Base-by-base conservation (phyloP, 2,888 invertebrate species). In the Drosophila monieri region DNA sequence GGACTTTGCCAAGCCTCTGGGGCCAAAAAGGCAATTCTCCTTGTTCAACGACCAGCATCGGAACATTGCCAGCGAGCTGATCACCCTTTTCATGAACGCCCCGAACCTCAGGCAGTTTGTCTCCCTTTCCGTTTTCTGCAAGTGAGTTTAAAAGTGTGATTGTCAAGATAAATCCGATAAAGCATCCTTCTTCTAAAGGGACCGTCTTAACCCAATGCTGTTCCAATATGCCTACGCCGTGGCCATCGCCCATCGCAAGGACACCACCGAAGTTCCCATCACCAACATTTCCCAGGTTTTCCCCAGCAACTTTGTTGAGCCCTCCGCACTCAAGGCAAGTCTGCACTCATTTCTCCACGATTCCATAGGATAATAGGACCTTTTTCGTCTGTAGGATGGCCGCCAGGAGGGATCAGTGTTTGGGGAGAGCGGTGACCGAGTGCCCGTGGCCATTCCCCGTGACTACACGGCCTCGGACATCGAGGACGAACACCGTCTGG, bases 241-340 rank as follows among this genome's bases (percentile, higher is more conserved):
- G 6, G 95, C 96, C 0, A 90, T 96, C 18, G 93, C 95, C 80
- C 96, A 96, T 92, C 91, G 92, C 5, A 72, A 72, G 32, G 91
- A 91, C 65, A 91, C 91, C 0, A 57, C 72, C 1, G 48, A 77
- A 47, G 84, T 97, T 18, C 90, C 96, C 48, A 96, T 97, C 0
- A 97, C 97, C 0, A 94, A 95, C 0, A 94, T 97, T 73, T 94
- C 94, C 39, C 95, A 96, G 90, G 93, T 94, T 0, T 96, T 97
- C 90, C 97, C 97, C 0, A 95, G 95, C 87, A 96, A 96, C 91
- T 97, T 95, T 90, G 92, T 97, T 81, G 96, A 96, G 80, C 94
- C 95, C 9, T 94, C 94, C 39, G 93, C 95, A 2, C 95, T 97
- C 88, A 92, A 93, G 55, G 76, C 69, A 27, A 47, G 78, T 43